Conservation (phyloP, 1,140 invertebrate species). For the Ceratina calcarata region DNA sequence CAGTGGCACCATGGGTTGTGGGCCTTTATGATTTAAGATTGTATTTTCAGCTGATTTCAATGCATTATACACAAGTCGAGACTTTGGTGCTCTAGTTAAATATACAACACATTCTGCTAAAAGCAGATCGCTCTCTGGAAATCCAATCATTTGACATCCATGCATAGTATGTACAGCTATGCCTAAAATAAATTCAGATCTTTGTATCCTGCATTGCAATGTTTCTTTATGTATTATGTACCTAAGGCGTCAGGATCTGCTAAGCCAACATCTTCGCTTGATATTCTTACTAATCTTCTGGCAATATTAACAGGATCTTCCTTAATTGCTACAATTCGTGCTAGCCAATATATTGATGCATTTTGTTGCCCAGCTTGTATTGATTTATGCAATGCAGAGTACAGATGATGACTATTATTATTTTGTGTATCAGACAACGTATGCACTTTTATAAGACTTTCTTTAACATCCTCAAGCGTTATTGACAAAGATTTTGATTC, state of each 20-base stretch:
- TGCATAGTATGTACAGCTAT: slow-evolving; percentile 87
- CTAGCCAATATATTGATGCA: slow-evolving; percentile 90
- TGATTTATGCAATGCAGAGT: slow-evolving; percentile 89
- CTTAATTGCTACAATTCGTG: slow-evolving; percentile 88
- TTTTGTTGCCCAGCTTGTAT: slow-evolving; percentile 88
- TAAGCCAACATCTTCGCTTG: slow-evolving; percentile 86
- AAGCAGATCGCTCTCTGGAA: slow-evolving; percentile 89
- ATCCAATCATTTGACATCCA: slow-evolving; percentile 89
- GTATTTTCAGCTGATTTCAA: slow-evolving; percentile 79
- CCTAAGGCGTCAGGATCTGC: slow-evolving; percentile 81
- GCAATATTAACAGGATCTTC: slow-evolving; percentile 91
- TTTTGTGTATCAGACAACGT: slow-evolving; percentile 87
- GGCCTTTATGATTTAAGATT: slow-evolving; percentile 54
- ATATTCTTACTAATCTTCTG: slow-evolving; percentile 85
- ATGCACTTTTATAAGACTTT: slow-evolving; percentile 83
- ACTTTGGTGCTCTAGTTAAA: slow-evolving; percentile 88
- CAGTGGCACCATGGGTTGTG: slow-evolving; percentile 57
- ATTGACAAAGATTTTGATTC: slow-evolving; percentile 70
- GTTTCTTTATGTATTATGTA: slow-evolving; percentile 23
- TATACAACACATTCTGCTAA: slow-evolving; percentile 88
- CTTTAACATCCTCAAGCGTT: slow-evolving; percentile 83
- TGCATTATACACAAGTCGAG: slow-evolving; percentile 84
- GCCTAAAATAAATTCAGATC: slow-evolving; percentile 46
- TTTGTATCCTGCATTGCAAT: background rate
- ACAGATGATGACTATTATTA: slow-evolving; percentile 84